Evolutionary conservation across 2,888 invertebrate genomes (phyloP).

Genomic region (Pollenia labialis): DNA sequence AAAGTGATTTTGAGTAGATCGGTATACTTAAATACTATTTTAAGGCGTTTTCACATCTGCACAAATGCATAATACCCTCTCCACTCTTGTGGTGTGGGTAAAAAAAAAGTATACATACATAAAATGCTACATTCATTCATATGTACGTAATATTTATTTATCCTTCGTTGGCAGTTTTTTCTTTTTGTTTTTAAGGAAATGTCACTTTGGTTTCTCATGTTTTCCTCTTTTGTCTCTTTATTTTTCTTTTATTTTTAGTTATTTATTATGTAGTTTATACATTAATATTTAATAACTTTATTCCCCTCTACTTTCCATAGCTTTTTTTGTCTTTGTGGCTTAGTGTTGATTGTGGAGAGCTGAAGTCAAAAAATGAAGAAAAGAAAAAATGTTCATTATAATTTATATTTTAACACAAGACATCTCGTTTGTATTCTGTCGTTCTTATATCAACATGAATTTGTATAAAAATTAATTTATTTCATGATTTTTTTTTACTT

Average conservation of each 20-base stretch:
- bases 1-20: too few relatives aligned
- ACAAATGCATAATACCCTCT: too few relatives aligned
- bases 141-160: conserved; percentile 13
- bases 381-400: conserved; percentile 38
- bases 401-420: conserved; percentile 36
- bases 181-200: conserved; percentile 11
- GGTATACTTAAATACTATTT: too few relatives aligned
- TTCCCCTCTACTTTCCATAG: conserved; percentile 4
- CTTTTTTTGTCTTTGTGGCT: conserved; percentile 9
- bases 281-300: conserved; percentile 56
- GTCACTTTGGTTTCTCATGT: conserved; percentile 5
- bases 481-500: conserved; percentile 27
- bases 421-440: conserved; percentile 27
- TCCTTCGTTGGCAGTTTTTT: background rate
- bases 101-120: background rate
- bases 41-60: too few relatives aligned
- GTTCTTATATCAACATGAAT: conserved; percentile 16
- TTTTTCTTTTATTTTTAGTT: conserved; percentile 9
- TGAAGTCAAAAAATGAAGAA: background rate
- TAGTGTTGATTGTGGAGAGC: background rate
- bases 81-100: too few relatives aligned
- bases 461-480: conserved; percentile 38
- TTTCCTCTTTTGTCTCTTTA: background rate
- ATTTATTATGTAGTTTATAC: conserved; percentile 37
- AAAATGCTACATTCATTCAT: background rate